Conservation (phyloP, 2,113 vertebrate species). For the Eclectus roratus region DNA sequence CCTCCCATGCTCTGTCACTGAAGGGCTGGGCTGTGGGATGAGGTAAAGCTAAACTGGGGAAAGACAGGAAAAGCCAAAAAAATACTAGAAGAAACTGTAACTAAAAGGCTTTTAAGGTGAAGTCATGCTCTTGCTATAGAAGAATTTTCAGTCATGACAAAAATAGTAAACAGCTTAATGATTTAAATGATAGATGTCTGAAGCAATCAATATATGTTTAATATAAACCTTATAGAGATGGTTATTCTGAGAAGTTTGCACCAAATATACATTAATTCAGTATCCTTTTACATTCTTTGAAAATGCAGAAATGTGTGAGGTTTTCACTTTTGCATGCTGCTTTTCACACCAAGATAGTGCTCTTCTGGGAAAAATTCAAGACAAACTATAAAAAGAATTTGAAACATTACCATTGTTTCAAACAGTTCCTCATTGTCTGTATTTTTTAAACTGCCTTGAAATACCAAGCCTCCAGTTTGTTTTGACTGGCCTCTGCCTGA, state of each 20-base stretch:
- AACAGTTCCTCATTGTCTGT: not conserved
- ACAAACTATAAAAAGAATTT: not conserved
- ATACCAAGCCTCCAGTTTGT: not conserved
- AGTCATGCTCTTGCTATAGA: not conserved
- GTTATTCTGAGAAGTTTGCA: not conserved
- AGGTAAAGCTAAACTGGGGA: not conserved
- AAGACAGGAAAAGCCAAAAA: not conserved
- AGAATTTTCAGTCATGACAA: not conserved
- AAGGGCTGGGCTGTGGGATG: not conserved
- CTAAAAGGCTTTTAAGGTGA: not conserved
- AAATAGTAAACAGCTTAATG: not conserved
- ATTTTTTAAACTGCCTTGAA: not conserved
- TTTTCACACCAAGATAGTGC: not conserved
- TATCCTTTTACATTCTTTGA: not conserved
- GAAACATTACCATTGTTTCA: not conserved
- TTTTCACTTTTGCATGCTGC: not conserved
- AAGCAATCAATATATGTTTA: not conserved
- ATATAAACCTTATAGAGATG: not conserved
- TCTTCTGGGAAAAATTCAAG: not conserved
- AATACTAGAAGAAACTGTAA: not conserved
- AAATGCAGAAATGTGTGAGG: not conserved
- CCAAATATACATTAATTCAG: not conserved
- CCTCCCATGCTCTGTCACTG: not conserved
- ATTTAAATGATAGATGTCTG: not conserved
- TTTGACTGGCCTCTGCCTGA: slow-evolving; percentile 29